These are phyloP conservation scores for Leptatherina wallacei DNA, from an alignment of 2,797 vertebrate genomes.

Conservation along the genomic window DNA sequence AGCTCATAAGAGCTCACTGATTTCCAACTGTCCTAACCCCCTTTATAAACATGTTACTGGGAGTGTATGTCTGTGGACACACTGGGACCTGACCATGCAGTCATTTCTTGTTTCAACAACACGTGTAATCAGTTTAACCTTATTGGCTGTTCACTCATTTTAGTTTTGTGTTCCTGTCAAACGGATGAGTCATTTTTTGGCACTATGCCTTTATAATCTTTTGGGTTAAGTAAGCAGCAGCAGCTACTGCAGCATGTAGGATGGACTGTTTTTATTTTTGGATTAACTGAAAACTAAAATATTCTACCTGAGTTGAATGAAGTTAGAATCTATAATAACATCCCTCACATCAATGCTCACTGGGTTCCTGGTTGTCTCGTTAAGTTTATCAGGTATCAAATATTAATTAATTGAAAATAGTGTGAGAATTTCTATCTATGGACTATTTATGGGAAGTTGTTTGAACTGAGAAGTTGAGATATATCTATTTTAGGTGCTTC, in stretches of 20 bases:
- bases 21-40: constrained; percentile 3
- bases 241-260: neutral
- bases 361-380: neutral
- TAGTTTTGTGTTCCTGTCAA: neutral
- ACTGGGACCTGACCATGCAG: neutral
- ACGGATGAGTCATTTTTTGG: constrained; percentile 5
- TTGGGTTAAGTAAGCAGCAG: neutral
- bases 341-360: neutral
- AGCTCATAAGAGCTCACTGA: neutral
- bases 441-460: neutral
- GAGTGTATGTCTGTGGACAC: neutral
- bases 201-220: neutral
- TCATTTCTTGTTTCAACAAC: neutral
- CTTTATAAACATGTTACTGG: neutral
- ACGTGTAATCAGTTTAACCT: neutral
- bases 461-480: neutral
- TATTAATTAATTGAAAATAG: neutral
- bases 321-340: neutral
- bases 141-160: neutral
- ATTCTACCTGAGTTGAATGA: no score
- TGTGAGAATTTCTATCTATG: neutral
- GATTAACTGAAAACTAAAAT: neutral
- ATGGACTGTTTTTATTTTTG: neutral
- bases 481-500: neutral
- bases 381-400: neutral